A percentile compares a stretch with the other conserved stretches of the same genome.
phyloP scores from a whole-genome alignment of 2,797 vertebrate species.

The Enteromius radiatus region DNA sequence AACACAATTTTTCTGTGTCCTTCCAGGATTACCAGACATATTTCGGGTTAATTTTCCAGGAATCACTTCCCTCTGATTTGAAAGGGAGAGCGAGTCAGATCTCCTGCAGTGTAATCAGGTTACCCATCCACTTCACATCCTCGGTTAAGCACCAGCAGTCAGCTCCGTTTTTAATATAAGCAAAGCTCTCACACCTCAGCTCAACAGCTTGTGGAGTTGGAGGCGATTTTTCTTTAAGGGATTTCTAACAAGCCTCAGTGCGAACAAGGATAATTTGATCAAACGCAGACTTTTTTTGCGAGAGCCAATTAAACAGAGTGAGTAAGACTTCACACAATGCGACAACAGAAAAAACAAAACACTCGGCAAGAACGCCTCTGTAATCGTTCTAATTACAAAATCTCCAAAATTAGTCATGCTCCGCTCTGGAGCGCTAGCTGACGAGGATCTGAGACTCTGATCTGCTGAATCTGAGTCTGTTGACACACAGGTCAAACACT shows the following conservation, averaged over 20 bases:
- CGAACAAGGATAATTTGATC: constrained; percentile 40
- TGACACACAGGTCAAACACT: neutral
- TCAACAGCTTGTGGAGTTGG: constrained; percentile 35
- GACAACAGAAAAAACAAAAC: constrained; percentile 38
- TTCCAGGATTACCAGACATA: neutral
- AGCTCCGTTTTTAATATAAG: constrained; percentile 14
- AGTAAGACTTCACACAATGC: constrained; percentile 55
- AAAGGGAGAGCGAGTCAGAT: neutral
- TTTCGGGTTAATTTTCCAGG: neutral
- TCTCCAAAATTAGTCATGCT: constrained; percentile 21
- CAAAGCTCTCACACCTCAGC: constrained; percentile 39
- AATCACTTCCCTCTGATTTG: neutral
- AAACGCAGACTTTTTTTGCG: constrained; percentile 36
- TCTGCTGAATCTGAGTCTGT: neutral
- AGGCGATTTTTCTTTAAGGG: constrained; percentile 32
- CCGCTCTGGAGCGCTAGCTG: neutral
- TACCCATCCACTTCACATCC: neutral
- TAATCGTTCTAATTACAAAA: constrained; percentile 18
- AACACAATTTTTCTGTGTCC: neutral
- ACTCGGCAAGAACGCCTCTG: constrained; percentile 3
- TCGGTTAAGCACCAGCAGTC: neutral
- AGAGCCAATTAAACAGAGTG: constrained; percentile 56
- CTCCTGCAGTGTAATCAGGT: constrained; percentile 35
- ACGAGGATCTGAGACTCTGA: constrained; percentile 21
- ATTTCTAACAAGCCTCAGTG: constrained; percentile 38